These are phyloP conservation scores for Macrobrachium rosenbergii DNA, from an alignment of 1,140 invertebrate genomes.

Conservation along the genomic window DNA sequence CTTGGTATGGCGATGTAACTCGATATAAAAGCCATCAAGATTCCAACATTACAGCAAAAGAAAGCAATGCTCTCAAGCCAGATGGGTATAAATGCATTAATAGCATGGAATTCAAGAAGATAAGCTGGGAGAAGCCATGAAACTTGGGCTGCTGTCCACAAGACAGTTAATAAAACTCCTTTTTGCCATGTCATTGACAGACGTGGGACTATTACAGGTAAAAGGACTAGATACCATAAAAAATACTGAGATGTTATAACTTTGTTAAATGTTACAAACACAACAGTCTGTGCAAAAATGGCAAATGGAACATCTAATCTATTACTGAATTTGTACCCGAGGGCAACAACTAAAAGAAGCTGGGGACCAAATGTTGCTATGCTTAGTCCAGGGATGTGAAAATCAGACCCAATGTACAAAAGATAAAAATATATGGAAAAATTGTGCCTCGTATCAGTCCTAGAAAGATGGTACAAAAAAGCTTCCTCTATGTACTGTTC, in stretches of 20 bases:
- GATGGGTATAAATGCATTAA: conserved; percentile 84
- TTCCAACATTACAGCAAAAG: conserved; percentile 82
- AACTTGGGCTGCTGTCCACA: conserved; percentile 86
- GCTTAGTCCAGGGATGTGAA: conserved; percentile 74
- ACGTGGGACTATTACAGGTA: conserved; percentile 81
- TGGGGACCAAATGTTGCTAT: conserved; percentile 83
- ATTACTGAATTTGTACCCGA: conserved; percentile 80
- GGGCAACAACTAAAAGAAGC: conserved; percentile 78
- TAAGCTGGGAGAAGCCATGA: conserved; percentile 94
- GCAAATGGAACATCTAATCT: conserved; percentile 84
- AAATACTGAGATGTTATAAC: conserved; percentile 99
- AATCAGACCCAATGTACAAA: conserved; percentile 83
- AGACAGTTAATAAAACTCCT: conserved; percentile 69
- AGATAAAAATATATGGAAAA: conserved; percentile 97
- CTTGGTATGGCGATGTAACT: conserved; percentile 70
- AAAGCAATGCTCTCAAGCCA: conserved; percentile 85
- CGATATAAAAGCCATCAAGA: conserved; percentile 79
- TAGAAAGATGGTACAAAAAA: conserved; percentile 91
- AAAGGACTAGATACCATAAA: conserved; percentile 92
- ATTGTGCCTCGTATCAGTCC: conserved; percentile 95
- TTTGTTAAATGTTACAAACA: conserved; percentile 95
- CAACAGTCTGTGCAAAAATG: conserved; percentile 86
- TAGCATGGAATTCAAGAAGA: conserved; percentile 88
- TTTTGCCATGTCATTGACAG: conserved; percentile 68
- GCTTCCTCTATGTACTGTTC: conserved; percentile 92